Evolutionary conservation across 1,140 invertebrate genomes (phyloP), one percentile per base, ranked within the genome.

Genomic region (Trachymyrmex septentrionalis): DNA sequence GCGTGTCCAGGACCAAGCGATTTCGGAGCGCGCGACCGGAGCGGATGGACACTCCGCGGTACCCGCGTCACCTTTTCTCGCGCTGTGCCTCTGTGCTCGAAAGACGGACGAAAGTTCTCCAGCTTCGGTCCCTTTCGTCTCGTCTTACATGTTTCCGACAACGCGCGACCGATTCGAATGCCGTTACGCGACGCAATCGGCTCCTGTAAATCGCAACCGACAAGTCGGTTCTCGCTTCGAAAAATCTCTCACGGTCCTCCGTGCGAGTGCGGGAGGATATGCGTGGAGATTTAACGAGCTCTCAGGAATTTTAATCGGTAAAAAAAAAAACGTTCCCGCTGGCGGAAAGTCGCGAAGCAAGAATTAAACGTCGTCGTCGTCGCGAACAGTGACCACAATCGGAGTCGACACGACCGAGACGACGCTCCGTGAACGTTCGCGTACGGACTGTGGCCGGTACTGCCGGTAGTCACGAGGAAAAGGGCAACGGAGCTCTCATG

Each of bases 391-490:
- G 30, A 30, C 10, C 88, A 69, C 50, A 57, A 67, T 0, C 63
- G 61, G 71, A 85, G 84, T 91, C 66, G 77, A 64, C 57, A 48
- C 85, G 76, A 2, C 67, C 67, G 66, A 91, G 92, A 93, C 85
- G 86, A 80, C 88, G 69, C 91, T 91, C 88, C 91, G 91, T 92
- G 87, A 92, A 92, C 93, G 94, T 87, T 95, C 94, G 93, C 94
- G 89, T 93, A 92, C 92, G 92, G 90, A 95, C 95, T 95, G 94
- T 93, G 92, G 92, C 90, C 89, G 86, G 92, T 88, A 93, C 93
- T 93, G 92, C 90, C 89, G 86, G 92, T 88, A 93, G 93, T 93
- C 94, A 94, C 94, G 94, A 94, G 94, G 94, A 95, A 95, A 93
- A 94, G 93, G 93, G 93, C 93, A 94, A 93, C 93, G 92, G 91